Evolutionary conservation across 2,797 vertebrate species (phyloP).

Genomic region (Scarus forsteni): DNA sequence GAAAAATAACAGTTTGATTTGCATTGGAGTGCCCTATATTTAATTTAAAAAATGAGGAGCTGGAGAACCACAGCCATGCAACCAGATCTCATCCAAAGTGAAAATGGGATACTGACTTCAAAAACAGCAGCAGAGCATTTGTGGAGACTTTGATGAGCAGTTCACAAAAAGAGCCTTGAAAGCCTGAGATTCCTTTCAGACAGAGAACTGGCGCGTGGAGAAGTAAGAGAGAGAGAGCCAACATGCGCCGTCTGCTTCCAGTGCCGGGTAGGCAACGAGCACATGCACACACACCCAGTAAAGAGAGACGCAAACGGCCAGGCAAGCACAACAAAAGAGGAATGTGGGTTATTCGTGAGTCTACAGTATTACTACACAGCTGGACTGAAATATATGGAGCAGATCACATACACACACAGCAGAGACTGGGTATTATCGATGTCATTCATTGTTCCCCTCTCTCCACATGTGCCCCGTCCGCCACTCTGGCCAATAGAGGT

Average conservation of each 20-base stretch:
- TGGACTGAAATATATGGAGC: conserved; percentile 48
- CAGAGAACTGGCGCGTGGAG: conserved; percentile 56
- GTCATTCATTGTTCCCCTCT: conserved; percentile 50
- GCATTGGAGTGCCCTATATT: conserved; percentile 33
- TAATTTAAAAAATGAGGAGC: conserved; percentile 45
- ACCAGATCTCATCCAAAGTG: conserved; percentile 48
- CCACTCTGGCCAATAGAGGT: conserved; percentile 63
- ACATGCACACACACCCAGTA: conserved; percentile 3
- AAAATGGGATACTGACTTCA: conserved; percentile 64
- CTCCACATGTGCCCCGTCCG: conserved; percentile 26
- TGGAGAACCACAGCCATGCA: conserved; percentile 32
- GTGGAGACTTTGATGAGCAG: conserved; percentile 68
- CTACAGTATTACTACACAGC: conserved; percentile 54
- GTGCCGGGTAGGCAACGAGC: conserved; percentile 28
- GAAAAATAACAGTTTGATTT: conserved; percentile 42
- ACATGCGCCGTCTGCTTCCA: conserved; percentile 69
- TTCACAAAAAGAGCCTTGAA: conserved; percentile 73
- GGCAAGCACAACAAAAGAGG: conserved; percentile 46
- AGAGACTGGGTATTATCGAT: conserved; percentile 38
- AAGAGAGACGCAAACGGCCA: conserved; percentile 8
- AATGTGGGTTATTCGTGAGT: conserved; percentile 58
- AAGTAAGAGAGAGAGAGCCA: conserved; percentile 59
- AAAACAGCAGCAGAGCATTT: conserved; percentile 60
- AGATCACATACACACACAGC: conserved; percentile 32
- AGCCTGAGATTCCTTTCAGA: conserved; percentile 72